These are phyloP conservation scores for Athalia rosae DNA, from an alignment of 2,888 invertebrate genomes.

Conservation along the genomic window DNA sequence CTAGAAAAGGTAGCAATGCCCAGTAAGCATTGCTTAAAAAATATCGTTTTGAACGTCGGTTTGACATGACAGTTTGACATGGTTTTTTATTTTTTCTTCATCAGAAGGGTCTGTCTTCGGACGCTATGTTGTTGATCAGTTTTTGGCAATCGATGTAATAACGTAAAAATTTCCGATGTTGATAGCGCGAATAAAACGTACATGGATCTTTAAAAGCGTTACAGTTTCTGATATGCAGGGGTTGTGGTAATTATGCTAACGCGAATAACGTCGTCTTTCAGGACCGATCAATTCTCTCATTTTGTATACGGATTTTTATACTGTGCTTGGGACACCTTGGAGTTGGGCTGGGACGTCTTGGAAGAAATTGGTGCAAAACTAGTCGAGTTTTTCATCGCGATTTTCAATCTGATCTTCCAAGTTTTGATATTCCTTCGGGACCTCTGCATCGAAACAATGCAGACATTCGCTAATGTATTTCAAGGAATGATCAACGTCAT, in stretches of 20 bases:
- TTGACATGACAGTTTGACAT: too few species aligned
- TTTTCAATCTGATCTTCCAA: slow-evolving; percentile 63
- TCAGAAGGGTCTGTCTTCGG: background rate
- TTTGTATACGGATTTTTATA: slow-evolving; percentile 57
- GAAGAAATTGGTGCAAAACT: slow-evolving; percentile 61
- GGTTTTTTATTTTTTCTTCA: background rate
- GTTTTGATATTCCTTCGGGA: slow-evolving; percentile 62
- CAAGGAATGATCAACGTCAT: slow-evolving; percentile 61
- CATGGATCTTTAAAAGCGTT: slow-evolving; percentile 13
- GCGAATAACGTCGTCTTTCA: slow-evolving; percentile 1
- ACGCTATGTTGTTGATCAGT: background rate
- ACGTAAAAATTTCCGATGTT: slow-evolving; percentile 29
- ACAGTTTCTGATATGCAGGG: background rate
- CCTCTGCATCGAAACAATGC: slow-evolving; percentile 62
- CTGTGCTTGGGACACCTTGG: slow-evolving; percentile 64
- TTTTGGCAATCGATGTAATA: slow-evolving; percentile 3
- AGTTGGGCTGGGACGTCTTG: slow-evolving; percentile 60
- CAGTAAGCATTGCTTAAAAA: too few species aligned
- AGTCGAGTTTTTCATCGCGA: slow-evolving; percentile 62
- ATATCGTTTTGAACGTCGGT: too few species aligned
- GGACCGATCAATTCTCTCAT: slow-evolving; percentile 54
- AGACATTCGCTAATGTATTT: slow-evolving; percentile 64
- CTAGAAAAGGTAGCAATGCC: too few species aligned
- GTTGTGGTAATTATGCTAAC: slow-evolving; percentile 22
- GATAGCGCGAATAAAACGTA: background rate